phyloP scores from a whole-genome alignment of 2,888 invertebrate species.

The Anarsia innoxiella region DNA sequence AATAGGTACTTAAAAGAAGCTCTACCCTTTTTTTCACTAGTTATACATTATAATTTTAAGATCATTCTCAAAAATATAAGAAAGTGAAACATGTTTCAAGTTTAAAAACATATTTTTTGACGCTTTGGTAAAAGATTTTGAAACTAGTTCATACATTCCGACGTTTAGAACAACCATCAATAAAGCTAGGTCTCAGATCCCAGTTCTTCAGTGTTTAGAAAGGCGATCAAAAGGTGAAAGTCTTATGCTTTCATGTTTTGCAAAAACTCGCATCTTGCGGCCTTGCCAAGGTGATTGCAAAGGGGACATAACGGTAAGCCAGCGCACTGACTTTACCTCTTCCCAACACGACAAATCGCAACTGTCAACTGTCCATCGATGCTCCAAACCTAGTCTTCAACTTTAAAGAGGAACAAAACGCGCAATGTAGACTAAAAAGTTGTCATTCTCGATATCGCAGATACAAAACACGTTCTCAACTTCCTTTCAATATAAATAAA shows the following conservation, averaged over 20 bases:
- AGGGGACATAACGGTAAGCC: conserved; percentile 67
- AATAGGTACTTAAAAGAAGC: no score
- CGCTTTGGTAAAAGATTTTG: no score
- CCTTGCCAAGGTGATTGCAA: conserved; percentile 74
- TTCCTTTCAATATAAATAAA: conserved; percentile 53
- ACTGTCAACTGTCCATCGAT: conserved; percentile 9
- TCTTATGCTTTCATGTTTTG: conserved; percentile 65
- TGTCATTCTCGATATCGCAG: no score
- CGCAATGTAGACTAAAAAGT: no score
- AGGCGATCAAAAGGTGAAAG: conserved; percentile 71
- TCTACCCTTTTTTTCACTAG: no score
- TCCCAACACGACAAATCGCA: conserved; percentile 4
- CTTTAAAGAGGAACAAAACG: no score
- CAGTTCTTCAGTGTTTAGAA: conserved; percentile 62
- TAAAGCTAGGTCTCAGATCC: background rate
- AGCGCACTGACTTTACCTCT: conserved; percentile 33
- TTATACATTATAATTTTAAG: no score
- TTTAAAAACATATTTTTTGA: no score
- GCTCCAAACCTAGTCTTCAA: background rate
- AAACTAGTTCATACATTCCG: background rate
- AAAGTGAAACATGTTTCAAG: no score
- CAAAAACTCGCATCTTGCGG: conserved; percentile 71
- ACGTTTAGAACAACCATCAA: background rate
- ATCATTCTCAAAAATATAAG: no score
- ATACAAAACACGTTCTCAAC: conserved; percentile 50